A percentile compares a stretch with the other conserved stretches of the same genome.
phyloP scores from a whole-genome alignment of 2,113 vertebrate genomes.

The Marcusenius ussheri region DNA sequence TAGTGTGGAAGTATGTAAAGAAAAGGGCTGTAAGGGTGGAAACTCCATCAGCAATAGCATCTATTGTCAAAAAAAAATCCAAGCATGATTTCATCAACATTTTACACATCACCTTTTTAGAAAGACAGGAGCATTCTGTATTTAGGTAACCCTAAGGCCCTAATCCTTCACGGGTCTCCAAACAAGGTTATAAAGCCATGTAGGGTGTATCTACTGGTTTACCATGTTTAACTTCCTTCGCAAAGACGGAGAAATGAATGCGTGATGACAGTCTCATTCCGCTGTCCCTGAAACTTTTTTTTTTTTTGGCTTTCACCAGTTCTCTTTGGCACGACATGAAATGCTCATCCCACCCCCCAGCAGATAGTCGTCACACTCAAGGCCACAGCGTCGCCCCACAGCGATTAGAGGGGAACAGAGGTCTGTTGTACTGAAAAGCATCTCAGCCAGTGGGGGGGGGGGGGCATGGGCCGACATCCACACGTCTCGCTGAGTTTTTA shows the following conservation, averaged over 20 bases:
- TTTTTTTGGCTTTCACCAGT: constrained; percentile 14
- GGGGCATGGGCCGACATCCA: neutral
- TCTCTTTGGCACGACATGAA: constrained; percentile 47
- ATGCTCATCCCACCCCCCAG: constrained; percentile 22
- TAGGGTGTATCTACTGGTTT: neutral
- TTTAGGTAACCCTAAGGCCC: neutral
- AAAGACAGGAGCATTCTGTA: neutral
- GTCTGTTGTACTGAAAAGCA: neutral
- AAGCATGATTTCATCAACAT: neutral
- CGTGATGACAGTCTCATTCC: neutral
- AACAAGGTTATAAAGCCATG: neutral
- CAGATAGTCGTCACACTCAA: constrained; percentile 37
- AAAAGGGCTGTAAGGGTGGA: neutral
- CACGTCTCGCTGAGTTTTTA: neutral
- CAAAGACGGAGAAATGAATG: neutral
- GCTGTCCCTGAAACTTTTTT: neutral
- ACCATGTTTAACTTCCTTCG: neutral
- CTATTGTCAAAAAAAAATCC: neutral
- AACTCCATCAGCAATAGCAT: neutral
- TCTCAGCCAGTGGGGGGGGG: neutral
- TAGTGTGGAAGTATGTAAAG: neutral
- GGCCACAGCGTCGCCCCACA: constrained; percentile 25
- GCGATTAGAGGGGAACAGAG: neutral
- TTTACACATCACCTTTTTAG: neutral
- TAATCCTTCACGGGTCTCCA: neutral